A percentile compares a stretch with the other conserved stretches of the same genome.
Conservation (phyloP, 2,888 invertebrate species). For the Tanypteryx hageni region DNA sequence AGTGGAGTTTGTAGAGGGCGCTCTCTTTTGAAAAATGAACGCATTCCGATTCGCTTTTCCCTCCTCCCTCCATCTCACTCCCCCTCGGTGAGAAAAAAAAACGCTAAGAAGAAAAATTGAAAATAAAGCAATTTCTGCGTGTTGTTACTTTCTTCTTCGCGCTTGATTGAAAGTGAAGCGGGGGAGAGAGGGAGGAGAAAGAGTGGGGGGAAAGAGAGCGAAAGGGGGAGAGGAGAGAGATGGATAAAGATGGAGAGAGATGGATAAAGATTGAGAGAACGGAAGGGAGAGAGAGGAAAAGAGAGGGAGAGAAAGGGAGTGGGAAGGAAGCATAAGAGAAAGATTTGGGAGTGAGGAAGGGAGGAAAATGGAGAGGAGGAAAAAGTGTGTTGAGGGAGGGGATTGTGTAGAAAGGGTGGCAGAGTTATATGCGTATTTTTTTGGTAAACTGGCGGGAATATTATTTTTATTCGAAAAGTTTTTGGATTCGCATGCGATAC, state of each 20-base stretch:
- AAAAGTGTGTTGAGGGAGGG: neutral
- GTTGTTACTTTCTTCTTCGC: too few relatives aligned
- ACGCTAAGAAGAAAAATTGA: neutral
- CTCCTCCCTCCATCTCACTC: neutral
- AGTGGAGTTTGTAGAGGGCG: neutral
- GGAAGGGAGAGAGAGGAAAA: neutral
- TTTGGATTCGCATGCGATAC: conserved; percentile 16
- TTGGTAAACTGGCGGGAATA: neutral
- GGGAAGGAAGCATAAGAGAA: too few relatives aligned
- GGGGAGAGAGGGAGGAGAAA: too few relatives aligned
- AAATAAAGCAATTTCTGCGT: neutral
- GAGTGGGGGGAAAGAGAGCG: neutral
- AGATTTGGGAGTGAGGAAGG: too few relatives aligned
- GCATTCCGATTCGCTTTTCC: conserved; percentile 9
- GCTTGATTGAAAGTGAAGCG: too few relatives aligned
- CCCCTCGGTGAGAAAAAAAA: neutral
- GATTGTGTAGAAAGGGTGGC: neutral
- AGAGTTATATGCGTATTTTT: neutral
- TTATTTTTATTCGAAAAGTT: conserved; percentile 40
- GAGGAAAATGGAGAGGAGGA: neutral
- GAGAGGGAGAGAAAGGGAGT: neutral
- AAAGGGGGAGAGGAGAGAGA: neutral
- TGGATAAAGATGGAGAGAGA: neutral
- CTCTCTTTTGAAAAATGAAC: conserved; percentile 14
- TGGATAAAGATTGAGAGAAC: neutral